phyloP scores from a whole-genome alignment of 1,140 invertebrate species.

The Drosophila littoralis region DNA sequence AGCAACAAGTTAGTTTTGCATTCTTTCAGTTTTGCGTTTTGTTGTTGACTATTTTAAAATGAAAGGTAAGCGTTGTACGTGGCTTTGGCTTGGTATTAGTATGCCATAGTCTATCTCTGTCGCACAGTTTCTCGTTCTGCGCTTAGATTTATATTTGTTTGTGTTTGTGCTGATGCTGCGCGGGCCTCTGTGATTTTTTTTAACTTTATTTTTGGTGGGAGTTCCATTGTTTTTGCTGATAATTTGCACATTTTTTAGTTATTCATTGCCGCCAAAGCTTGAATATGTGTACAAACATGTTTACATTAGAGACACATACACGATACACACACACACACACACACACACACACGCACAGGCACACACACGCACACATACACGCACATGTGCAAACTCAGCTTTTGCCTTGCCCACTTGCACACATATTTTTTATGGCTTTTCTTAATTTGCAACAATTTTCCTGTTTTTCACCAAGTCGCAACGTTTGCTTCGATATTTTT shows the following conservation, averaged over 20 bases:
- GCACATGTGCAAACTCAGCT: not conserved
- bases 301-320: constrained; percentile 17
- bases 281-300: constrained; percentile 6
- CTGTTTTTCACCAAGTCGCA: constrained; percentile 28
- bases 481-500: constrained; percentile 39
- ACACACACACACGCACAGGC: constrained; percentile 7
- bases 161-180: constrained; percentile 40
- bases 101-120: constrained; percentile 3
- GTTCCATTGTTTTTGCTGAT: constrained; percentile 47
- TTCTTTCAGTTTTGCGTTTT: constrained; percentile 33
- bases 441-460: constrained; percentile 47
- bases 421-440: constrained; percentile 46
- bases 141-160: constrained; percentile 24
- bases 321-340: constrained; percentile 12
- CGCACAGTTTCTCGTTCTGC: constrained; percentile 6
- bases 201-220: constrained; percentile 39
- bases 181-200: constrained; percentile 2
- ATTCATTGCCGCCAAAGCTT: not conserved
- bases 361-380: constrained; percentile 1
- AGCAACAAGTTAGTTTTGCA: constrained; percentile 24
- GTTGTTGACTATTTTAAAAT: constrained; percentile 23
- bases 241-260: constrained; percentile 36
- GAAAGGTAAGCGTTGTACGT: constrained; percentile 44
- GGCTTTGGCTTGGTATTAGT: constrained; percentile 24
- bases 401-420: constrained; percentile 48